phyloP scores from a whole-genome alignment of 2,797 vertebrate species.

The Urocyon cinereoargenteus region DNA sequence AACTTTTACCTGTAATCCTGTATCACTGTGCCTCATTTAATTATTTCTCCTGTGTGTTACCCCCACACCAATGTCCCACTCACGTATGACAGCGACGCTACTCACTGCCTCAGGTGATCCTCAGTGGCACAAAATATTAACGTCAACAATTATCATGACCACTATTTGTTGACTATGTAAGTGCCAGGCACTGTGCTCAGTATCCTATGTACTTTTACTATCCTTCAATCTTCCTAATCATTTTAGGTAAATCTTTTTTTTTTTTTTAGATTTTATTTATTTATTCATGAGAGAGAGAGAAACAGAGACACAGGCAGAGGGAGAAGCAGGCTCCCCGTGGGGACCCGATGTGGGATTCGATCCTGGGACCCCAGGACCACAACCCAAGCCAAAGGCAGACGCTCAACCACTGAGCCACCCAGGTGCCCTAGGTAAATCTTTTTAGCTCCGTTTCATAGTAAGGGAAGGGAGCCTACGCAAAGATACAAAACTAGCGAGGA shows the following conservation, averaged over 20 bases:
- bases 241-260: neutral
- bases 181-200: neutral
- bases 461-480: neutral
- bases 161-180: neutral
- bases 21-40: neutral
- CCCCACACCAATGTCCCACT: neutral
- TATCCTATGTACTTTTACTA: neutral
- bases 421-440: neutral
- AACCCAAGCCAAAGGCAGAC: too few relatives aligned
- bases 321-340: too few relatives aligned
- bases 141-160: neutral
- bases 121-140: neutral
- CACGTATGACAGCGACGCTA: neutral
- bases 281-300: too few relatives aligned
- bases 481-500: neutral
- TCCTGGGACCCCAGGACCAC: too few relatives aligned
- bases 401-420: too few relatives aligned
- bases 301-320: too few relatives aligned
- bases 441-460: neutral
- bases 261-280: neutral
- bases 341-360: too few relatives aligned
- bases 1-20: neutral
- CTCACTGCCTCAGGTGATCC: neutral
- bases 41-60: neutral
- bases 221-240: neutral